These are phyloP conservation scores for Leucoma salicis DNA, from an alignment of 2,888 invertebrate species.

Conservation along the genomic window DNA sequence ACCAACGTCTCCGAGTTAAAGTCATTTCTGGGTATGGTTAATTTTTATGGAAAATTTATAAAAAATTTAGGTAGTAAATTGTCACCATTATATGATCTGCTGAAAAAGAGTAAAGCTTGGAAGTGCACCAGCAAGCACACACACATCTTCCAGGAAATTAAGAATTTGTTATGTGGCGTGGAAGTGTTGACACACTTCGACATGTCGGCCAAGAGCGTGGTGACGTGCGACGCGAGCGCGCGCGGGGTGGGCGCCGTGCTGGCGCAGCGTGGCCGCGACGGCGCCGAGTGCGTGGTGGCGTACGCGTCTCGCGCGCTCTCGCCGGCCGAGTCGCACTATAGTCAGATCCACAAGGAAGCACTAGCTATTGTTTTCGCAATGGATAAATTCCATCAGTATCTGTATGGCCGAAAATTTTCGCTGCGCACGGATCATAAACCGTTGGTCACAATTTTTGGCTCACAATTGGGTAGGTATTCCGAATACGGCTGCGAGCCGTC, in stretches of 20 bases:
- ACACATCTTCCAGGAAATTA: neutral
- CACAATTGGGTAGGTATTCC: neutral
- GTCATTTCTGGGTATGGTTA: slow-evolving; percentile 1
- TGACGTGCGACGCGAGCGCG: slow-evolving; percentile 9
- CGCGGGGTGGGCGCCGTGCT: slow-evolving; percentile 10
- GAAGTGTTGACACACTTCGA: neutral
- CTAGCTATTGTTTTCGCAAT: slow-evolving; percentile 4
- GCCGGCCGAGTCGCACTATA: neutral
- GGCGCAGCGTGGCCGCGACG: slow-evolving; percentile 4
- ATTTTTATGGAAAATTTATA: slow-evolving; percentile 5
- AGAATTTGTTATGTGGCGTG: slow-evolving; percentile 1
- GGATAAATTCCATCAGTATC: slow-evolving; percentile 3
- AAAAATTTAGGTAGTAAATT: neutral
- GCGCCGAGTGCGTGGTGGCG: neutral
- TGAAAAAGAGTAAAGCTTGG: slow-evolving; percentile 6
- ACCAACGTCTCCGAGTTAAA: neutral
- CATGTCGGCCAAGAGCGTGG: neutral
- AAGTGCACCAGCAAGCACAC: neutral
- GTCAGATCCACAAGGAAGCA: slow-evolving; percentile 2
- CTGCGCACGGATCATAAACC: slow-evolving; percentile 19
- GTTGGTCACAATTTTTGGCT: slow-evolving; percentile 10
- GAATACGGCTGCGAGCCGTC: neutral
- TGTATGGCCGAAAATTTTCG: slow-evolving; percentile 2
- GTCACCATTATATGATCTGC: neutral
- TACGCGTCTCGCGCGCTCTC: slow-evolving; percentile 2